Evolutionary conservation across 2,888 invertebrate species (phyloP).

Genomic region (Oscheius myriophilus): DNA sequence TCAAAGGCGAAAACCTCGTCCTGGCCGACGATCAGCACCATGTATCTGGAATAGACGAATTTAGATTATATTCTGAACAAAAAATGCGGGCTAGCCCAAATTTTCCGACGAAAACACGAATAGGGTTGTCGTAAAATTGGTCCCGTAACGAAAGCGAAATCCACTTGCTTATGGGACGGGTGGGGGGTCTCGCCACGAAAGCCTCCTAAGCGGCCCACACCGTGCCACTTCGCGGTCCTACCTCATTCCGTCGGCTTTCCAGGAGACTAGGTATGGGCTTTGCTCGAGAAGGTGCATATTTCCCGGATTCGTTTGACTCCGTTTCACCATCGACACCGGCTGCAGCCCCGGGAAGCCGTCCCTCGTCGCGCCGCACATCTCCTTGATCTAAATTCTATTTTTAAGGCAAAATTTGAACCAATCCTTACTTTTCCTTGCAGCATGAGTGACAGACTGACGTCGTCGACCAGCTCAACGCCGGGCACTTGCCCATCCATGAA

Average conservation of each 20-base stretch:
- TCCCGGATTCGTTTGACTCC: conserved; percentile 33
- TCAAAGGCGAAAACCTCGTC: conserved; percentile 93
- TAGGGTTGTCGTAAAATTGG: too few relatives aligned
- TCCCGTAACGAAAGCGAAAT: too few relatives aligned
- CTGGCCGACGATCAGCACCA: conserved; percentile 91
- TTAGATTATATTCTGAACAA: not conserved
- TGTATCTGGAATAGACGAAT: conserved; percentile 78
- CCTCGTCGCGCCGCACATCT: conserved; percentile 63
- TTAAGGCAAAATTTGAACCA: not conserved
- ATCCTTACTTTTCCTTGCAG: conserved; percentile 40
- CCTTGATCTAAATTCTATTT: conserved; percentile 50
- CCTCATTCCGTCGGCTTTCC: conserved; percentile 99
- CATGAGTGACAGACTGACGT: conserved; percentile 36
- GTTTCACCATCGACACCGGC: conserved; percentile 88
- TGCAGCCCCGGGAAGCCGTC: conserved; percentile 94
- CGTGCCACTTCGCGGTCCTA: conserved; percentile 68
- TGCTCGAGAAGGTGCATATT: conserved; percentile 82
- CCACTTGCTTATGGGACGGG: too few relatives aligned
- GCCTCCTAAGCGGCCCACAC: too few relatives aligned
- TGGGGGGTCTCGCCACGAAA: too few relatives aligned
- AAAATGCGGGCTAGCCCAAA: too few relatives aligned
- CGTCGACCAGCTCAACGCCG: conserved; percentile 45
- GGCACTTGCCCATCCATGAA: conserved; percentile 66
- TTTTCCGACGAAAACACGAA: too few relatives aligned
- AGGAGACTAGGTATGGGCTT: conserved; percentile 92